Percentiles rank a stretch among this genome's conserved stretches.
Conservation (phyloP, 1,140 invertebrate genomes). For the Penaeus indicus region DNA sequence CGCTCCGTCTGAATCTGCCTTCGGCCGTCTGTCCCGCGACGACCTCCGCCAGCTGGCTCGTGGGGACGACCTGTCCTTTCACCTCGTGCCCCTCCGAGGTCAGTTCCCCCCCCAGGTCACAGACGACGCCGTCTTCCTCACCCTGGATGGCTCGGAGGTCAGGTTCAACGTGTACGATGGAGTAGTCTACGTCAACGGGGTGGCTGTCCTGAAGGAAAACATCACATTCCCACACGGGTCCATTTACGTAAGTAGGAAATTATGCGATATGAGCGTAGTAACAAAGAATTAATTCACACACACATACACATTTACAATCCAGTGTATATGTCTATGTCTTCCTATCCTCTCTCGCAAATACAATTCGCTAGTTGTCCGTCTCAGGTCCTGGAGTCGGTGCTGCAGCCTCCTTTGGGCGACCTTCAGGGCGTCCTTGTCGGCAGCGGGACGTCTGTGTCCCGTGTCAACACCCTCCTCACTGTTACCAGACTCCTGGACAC, state of each 20-base stretch:
- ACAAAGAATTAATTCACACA: too few relatives aligned
- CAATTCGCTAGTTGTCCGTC: neutral
- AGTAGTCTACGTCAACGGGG: slow-evolving; percentile 53
- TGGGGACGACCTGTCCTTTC: slow-evolving; percentile 54
- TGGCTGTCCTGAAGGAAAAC: slow-evolving; percentile 36
- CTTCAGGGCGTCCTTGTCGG: slow-evolving; percentile 47
- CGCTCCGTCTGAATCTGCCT: slow-evolving; percentile 54
- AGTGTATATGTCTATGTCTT: too few relatives aligned
- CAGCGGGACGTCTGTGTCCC: slow-evolving; percentile 34
- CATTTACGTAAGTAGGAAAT: slow-evolving; percentile 49
- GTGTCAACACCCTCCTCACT: slow-evolving; percentile 55
- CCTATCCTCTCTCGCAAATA: neutral
- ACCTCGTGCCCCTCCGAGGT: slow-evolving; percentile 56
- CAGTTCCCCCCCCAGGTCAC: slow-evolving; percentile 52
- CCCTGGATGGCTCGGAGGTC: slow-evolving; percentile 44
- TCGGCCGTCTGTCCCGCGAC: slow-evolving; percentile 36
- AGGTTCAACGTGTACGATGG: slow-evolving; percentile 61
- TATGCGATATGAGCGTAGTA: neutral
- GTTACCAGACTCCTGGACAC: neutral
- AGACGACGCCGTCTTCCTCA: slow-evolving; percentile 59
- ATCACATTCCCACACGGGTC: slow-evolving; percentile 50
- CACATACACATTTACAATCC: too few relatives aligned
- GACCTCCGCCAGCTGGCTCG: slow-evolving; percentile 51
- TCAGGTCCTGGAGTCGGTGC: slow-evolving; percentile 58
- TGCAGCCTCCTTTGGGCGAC: slow-evolving; percentile 51